Base-by-base conservation (phyloP, 2,113 vertebrate species). In the Xyliphius kryptos region DNA sequence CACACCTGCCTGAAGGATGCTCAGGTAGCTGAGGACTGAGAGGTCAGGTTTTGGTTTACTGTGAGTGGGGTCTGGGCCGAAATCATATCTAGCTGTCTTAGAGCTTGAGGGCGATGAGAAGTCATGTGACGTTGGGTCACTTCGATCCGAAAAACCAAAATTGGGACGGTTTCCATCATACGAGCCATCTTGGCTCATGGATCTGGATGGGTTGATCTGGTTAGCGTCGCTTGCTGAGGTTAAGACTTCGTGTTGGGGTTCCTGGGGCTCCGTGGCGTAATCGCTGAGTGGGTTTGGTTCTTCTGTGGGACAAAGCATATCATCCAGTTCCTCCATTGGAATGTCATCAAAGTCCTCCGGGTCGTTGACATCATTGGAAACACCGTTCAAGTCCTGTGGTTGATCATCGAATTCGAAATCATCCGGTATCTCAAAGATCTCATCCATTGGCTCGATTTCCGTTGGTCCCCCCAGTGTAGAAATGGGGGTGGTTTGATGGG, bases 21-120 rank as follows among this genome's bases (percentile, higher is more conserved):
- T 85, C 70, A 95, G 77, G 70, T 94, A 94, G 11, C 77, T 88
- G 74, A 93, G 92, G 1, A 89, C 87, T 37, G 77, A 77, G n/a
- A 80, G 84, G 78, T 81, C 73, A 12, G 89, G 56, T 16, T 63
- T 73, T 38, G 13, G 19, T 10, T 9, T 41, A 43, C 12, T n/a
- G 20, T 16, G 46, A 37, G 43, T 16, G 58, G 52, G 40, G 36
- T 12, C 52, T 22, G 21, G 6, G 26, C 15, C 9, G n/a, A 20
- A 8, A n/a, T 63, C 26, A 47, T 51, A 58, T 70, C 50, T 65
- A 50, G 50, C 13, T 15, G 32, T 38, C 17, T 61, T 56, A 36
- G 57, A 16, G 41, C 19, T 56, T 32, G 50, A 36, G 19, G 69
- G 32, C 40, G 75, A 60, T 43, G 75, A n/a, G n/a, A n/a, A n/a